Evolutionary conservation across 2,113 vertebrate genomes (phyloP), one percentile per base, ranked within the genome.

Genomic region (Notarius quadriscutis): DNA sequence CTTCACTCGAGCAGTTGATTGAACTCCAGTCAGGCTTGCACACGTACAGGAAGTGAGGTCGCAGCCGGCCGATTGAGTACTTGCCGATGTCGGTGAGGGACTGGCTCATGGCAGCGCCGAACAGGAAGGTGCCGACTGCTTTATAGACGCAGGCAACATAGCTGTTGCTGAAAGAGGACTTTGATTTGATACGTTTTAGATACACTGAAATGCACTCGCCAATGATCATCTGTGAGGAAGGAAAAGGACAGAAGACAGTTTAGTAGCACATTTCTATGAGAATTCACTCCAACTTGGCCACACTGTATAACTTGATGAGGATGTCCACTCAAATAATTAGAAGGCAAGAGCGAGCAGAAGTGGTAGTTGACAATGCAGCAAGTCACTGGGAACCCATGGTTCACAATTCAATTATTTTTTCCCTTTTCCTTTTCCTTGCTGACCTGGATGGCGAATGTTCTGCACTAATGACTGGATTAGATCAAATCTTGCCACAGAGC

Each of bases 41-140:
- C 75, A 99, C 94, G 48, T 95, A 94, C 55, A 99, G 92, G 94
- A 99, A 99, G 94, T 99, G 98, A 62, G 98, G 98, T 87, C 98
- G 94, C 89, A 99, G 94, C 17, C 98, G 96, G 0, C 98, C 98
- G 69, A 99, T 97, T 1, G 98, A 98, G 87, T 99, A 99, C 91
- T 99, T 99, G 92, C 97, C 98, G 91, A 99, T 99, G 95, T 99
- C 98, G 2, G 98, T 99, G 91, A 99, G 92, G 0, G 98, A 99
- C 93, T 99, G 98, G 92, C 97, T 99, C 92, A 97, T 96, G n/a
- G 97, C 97, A 5, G 97, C 98, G 41, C 98, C 98, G n/a, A 99
- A 99, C 62, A 99, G 81, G 92, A 99, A 99, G 82, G 97, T 96
- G 48, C 98, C 98, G 4, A 98, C 87, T 71, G 96, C 96, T 94